Conservation (phyloP, 1,140 invertebrate genomes). For the Eriosoma lanigerum region DNA sequence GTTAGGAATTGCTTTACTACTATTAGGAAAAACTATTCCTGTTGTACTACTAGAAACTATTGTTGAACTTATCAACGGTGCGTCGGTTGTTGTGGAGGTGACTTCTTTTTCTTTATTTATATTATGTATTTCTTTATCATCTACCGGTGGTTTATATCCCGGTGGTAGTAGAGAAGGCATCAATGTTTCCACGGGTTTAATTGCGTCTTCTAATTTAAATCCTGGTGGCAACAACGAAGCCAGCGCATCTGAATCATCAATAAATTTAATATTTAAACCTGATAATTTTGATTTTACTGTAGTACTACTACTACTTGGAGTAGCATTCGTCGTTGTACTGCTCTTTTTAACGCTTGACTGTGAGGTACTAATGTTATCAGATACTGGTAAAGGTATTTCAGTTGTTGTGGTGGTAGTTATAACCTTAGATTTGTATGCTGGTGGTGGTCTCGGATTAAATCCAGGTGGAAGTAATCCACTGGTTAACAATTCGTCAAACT, state of each 20-base stretch:
- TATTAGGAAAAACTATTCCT: constrained; percentile 77
- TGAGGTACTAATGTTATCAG: background rate
- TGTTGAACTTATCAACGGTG: constrained; percentile 52
- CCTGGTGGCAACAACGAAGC: constrained; percentile 65
- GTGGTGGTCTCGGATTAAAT: constrained; percentile 65
- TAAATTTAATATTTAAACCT: constrained; percentile 57
- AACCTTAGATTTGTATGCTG: constrained; percentile 60
- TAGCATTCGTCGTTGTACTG: constrained; percentile 63
- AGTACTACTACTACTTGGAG: constrained; percentile 68
- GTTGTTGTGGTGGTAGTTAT: constrained; percentile 53
- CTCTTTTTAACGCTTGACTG: background rate
- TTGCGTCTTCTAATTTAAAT: constrained; percentile 59
- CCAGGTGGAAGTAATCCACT: constrained; percentile 64
- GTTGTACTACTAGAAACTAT: constrained; percentile 60
- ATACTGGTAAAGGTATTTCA: constrained; percentile 14
- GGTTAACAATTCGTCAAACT: constrained; percentile 63
- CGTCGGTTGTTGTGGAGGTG: constrained; percentile 55
- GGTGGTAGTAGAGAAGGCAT: constrained; percentile 56
- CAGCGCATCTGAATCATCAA: constrained; percentile 62
- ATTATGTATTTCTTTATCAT: constrained; percentile 1
- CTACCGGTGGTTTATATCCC: constrained; percentile 19
- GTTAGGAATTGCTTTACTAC: constrained; percentile 69
- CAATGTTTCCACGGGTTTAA: constrained; percentile 55
- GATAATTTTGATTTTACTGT: constrained; percentile 57
- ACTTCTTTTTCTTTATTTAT: background rate